Conservation (phyloP, 2,113 vertebrate genomes). For the Ophthalmolycus amberensis region DNA sequence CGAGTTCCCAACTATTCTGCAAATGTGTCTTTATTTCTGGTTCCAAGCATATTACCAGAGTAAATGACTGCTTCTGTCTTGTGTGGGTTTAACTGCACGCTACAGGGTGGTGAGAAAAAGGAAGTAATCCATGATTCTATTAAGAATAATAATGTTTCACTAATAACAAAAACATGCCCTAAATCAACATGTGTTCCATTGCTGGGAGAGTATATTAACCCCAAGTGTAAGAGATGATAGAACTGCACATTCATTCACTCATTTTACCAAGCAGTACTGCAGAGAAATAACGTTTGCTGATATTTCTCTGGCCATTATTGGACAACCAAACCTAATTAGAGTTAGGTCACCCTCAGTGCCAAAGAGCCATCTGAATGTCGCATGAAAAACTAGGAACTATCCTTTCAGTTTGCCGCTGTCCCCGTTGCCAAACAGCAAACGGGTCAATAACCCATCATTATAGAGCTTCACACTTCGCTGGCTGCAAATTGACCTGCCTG, state of each 20-base stretch:
- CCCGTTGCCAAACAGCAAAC: constrained; percentile 84
- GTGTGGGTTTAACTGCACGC: background rate
- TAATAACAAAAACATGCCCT: background rate
- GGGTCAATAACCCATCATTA: constrained; percentile 96
- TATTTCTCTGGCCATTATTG: constrained; percentile 38
- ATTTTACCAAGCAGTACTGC: constrained; percentile 4
- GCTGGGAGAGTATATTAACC: background rate
- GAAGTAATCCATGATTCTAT: constrained; percentile 21
- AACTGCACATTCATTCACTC: background rate
- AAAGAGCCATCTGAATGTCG: constrained; percentile 59
- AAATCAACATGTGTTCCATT: constrained; percentile 4
- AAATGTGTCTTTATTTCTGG: constrained; percentile 13
- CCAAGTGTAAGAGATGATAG: constrained; percentile 7
- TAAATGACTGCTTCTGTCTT: constrained; percentile 43
- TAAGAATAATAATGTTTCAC: background rate
- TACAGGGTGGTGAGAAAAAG: background rate
- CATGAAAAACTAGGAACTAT: constrained; percentile 79
- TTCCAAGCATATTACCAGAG: constrained; percentile 35
- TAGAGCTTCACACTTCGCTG: constrained; percentile 89
- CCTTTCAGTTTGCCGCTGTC: constrained; percentile 76
- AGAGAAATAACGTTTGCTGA: background rate
- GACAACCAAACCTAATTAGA: constrained; percentile 38
- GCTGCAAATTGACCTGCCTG: constrained; percentile 90
- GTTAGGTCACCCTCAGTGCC: constrained; percentile 37
- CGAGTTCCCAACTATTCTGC: background rate